A percentile compares a stretch with the other conserved stretches of the same genome.
These are phyloP conservation scores for Pleuronectes platessa DNA, from an alignment of 2,113 vertebrate genomes.

Conservation along the genomic window DNA sequence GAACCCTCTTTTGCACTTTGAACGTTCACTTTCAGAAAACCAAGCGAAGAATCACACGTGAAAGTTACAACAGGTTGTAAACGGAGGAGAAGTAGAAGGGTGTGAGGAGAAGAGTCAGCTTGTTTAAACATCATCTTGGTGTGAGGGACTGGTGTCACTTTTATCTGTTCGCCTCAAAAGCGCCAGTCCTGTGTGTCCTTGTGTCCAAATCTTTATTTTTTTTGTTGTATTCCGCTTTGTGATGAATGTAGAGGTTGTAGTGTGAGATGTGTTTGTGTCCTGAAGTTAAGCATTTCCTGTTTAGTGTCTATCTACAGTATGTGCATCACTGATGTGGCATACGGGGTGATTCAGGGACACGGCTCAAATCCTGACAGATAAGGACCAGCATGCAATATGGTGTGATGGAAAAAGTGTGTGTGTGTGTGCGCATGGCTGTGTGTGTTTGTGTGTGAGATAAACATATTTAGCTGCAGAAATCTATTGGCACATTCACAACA, in stretches of 20 bases:
- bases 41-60: too few species aligned
- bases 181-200: too few species aligned
- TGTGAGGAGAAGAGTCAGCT: too few species aligned
- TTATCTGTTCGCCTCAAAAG: too few species aligned
- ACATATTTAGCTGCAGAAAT: neutral
- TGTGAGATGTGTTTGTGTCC: neutral
- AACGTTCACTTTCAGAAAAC: too few species aligned
- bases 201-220: too few species aligned
- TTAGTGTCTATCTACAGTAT: neutral
- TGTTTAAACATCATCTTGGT: too few species aligned
- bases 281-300: neutral
- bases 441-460: neutral
- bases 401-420: conserved; percentile 2
- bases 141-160: too few species aligned
- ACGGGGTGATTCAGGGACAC: conserved; percentile 16
- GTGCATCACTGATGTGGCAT: neutral
- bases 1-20: neutral
- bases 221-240: too few species aligned
- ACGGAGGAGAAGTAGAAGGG: too few species aligned
- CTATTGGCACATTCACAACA: neutral
- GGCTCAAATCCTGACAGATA: neutral
- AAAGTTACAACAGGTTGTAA: too few species aligned
- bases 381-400: neutral
- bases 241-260: too few species aligned
- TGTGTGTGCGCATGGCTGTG: neutral